Evolutionary conservation across 2,113 vertebrate species (phyloP).

Genomic region (Platysteira castanea): DNA sequence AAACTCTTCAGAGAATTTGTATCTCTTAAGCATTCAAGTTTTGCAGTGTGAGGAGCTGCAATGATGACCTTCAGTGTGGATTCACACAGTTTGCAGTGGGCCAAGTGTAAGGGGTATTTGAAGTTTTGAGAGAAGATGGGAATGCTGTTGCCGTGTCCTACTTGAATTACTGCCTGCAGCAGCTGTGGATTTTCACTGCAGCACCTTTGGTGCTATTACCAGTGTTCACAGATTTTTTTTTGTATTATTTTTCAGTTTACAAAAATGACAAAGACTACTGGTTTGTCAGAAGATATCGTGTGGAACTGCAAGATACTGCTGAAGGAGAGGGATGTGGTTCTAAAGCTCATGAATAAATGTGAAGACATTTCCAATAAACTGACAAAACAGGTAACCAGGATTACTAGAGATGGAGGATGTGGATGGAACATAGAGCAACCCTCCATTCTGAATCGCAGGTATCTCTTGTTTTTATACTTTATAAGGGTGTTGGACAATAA

Average conservation of each 20-base stretch:
- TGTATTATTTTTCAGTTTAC: conserved; percentile 68
- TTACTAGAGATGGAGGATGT: conserved; percentile 76
- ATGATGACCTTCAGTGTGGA: not conserved
- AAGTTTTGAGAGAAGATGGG: not conserved
- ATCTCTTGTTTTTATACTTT: not conserved
- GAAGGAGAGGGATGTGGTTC: conserved; percentile 87
- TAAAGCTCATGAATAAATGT: conserved; percentile 92
- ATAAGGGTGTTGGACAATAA: not conserved
- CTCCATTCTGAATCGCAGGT: conserved; percentile 84
- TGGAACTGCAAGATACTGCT: conserved; percentile 86
- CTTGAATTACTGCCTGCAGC: not conserved
- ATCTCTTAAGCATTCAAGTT: not conserved
- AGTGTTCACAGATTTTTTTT: not conserved
- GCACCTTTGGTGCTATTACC: not conserved
- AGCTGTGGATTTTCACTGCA: not conserved
- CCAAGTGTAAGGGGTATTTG: not conserved
- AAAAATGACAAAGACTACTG: conserved; percentile 77
- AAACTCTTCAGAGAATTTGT: not conserved
- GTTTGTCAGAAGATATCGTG: conserved; percentile 84
- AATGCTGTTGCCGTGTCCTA: not conserved
- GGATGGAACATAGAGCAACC: conserved; percentile 81
- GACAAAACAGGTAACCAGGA: conserved; percentile 82
- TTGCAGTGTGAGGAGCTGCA: not conserved
- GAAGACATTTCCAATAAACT: conserved; percentile 88
- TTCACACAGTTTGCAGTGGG: not conserved